These are phyloP conservation scores for Drosophila nigromelanica DNA, from an alignment of 1,140 invertebrate genomes.

Conservation along the genomic window DNA sequence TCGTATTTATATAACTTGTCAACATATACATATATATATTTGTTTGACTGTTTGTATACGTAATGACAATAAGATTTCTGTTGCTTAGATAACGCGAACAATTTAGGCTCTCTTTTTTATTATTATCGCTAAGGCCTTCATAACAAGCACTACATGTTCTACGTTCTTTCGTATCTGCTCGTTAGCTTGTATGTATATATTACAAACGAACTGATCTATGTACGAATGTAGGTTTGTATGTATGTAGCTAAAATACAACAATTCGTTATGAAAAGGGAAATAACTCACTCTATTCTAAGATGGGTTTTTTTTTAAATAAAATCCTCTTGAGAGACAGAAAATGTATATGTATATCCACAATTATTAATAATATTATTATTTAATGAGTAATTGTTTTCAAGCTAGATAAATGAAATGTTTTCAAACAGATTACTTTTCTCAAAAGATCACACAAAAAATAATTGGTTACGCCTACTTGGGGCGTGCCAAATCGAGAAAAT, in stretches of 20 bases:
- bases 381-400: no score
- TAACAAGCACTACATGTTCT: neutral
- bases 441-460: no score
- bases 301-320: no score
- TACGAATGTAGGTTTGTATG: neutral
- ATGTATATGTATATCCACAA: no score
- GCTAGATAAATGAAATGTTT: no score
- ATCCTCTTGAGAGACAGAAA: no score
- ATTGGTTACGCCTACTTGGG: no score
- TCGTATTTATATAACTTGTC: neutral
- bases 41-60: constrained; percentile 21
- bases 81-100: constrained; percentile 33
- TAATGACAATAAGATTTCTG: constrained; percentile 31
- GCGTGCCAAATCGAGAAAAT: no score
- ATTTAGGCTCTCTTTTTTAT: constrained; percentile 21
- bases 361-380: no score
- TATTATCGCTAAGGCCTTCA: constrained; percentile 20
- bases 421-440: no score
- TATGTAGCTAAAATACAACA: no score
- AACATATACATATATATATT: neutral
- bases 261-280: neutral
- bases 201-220: neutral
- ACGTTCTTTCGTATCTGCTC: neutral
- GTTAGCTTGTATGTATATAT: neutral
- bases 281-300: neutral